Evolutionary conservation across 2,797 vertebrate species (phyloP).

Genomic region (Manis javanica): DNA sequence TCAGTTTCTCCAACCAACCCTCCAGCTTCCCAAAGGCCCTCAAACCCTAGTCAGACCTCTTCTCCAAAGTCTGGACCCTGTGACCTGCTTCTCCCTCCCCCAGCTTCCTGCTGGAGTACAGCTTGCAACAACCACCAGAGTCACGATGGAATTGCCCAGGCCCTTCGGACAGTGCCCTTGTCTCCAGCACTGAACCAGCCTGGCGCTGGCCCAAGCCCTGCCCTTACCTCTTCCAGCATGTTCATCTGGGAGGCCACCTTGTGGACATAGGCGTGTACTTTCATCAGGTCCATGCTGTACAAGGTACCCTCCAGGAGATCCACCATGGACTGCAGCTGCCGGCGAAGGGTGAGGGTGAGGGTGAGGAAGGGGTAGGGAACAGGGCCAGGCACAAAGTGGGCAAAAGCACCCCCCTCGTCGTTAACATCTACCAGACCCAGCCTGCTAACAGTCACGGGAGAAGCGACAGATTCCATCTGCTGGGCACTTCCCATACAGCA

Average conservation of each 20-base stretch:
- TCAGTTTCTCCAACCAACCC: neutral
- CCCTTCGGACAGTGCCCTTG: neutral
- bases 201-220: neutral
- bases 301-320: constrained; percentile 96
- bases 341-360: neutral
- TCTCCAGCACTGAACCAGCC: neutral
- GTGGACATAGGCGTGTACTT: constrained; percentile 96
- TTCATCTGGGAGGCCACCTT: constrained; percentile 97
- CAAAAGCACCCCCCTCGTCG: neutral
- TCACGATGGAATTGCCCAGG: neutral
- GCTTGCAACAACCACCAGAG: neutral
- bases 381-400: neutral
- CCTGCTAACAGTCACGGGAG: neutral
- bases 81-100: neutral
- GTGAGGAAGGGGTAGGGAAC: neutral
- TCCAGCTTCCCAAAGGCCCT: neutral
- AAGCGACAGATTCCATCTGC: neutral
- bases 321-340: constrained; percentile 96
- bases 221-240: constrained; percentile 94
- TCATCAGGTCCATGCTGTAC: constrained; percentile 98
- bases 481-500: neutral
- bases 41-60: neutral
- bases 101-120: neutral
- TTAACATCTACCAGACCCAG: neutral
- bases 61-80: neutral